phyloP scores from a whole-genome alignment of 1,140 invertebrate genomes.

The Pseudoatta argentina region DNA sequence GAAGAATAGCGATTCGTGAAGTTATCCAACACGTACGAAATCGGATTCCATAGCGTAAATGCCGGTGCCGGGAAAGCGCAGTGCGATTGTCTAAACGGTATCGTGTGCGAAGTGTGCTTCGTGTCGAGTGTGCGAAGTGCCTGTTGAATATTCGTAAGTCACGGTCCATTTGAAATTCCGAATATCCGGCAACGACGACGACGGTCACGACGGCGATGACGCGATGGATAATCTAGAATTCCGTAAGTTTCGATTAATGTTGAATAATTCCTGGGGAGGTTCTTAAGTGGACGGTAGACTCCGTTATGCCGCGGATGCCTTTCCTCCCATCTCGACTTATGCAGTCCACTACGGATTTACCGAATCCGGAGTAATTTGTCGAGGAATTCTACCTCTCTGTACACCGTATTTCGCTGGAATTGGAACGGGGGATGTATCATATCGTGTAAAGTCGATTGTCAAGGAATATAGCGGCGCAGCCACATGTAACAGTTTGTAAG shows the following conservation, averaged over 20 bases:
- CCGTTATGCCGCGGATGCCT: slow-evolving; percentile 23
- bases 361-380: slow-evolving; percentile 38
- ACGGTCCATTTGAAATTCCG: slow-evolving; percentile 69
- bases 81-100: slow-evolving; percentile 25
- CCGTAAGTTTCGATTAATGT: slow-evolving; percentile 62
- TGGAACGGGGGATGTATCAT: slow-evolving; percentile 40
- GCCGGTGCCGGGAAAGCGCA: slow-evolving; percentile 19
- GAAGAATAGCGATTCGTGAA: slow-evolving; percentile 34
- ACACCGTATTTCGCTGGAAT: slow-evolving; percentile 32
- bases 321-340: not conserved
- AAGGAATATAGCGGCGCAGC: not conserved
- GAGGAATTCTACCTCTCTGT: slow-evolving; percentile 29
- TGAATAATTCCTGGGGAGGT: slow-evolving; percentile 42
- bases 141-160: slow-evolving; percentile 67
- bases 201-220: slow-evolving; percentile 4
- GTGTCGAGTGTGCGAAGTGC: slow-evolving; percentile 35
- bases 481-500: slow-evolving; percentile 2
- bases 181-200: slow-evolving; percentile 56
- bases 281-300: slow-evolving; percentile 56
- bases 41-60: slow-evolving; percentile 44
- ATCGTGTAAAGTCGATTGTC: slow-evolving; percentile 53
- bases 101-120: slow-evolving; percentile 24
- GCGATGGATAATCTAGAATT: slow-evolving; percentile 56
- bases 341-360: not conserved
- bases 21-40: not conserved